Base-by-base conservation (phyloP, 2,113 vertebrate species). In the Eudorcas thomsonii region DNA sequence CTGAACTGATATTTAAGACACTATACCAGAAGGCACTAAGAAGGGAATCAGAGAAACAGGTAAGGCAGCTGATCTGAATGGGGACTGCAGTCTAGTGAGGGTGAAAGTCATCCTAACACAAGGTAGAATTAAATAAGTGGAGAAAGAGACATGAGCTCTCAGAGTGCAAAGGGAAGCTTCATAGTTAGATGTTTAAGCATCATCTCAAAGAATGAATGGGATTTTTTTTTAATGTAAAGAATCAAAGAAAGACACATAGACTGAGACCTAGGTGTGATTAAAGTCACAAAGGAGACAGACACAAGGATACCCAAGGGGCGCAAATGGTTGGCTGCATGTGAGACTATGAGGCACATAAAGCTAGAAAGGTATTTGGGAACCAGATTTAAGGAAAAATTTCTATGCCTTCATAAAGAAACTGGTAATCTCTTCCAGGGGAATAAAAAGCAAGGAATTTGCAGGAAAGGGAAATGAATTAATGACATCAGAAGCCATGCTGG, bases 281-380 rank as follows among this genome's bases (percentile, higher is more conserved):
- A 60, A 81, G 55, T 8, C 36, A 81, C 15, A 55, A 30, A 26
- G 48, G 21, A 94, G 6, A 91, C 14, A 17, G 13, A 3, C 1
- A 2, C 0, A 0, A 5, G 54, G n/a, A 64, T 16, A 30, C 9
- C 5, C n/a, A 26, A 9, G 1, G 28, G 23, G 5, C 15, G 1
- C 19, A 45, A 48, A n/a, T 0, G 2, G 48, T 12, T 26, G 36
- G 19, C 21, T 45, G 52, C 0, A 6, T 30, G 1, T 50, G 7
- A 80, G 36, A 36, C 3, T 54, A 26, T 13, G 92, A 74, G 45
- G 16, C 5, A 52, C 64, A 45, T 36, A 52, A 55, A 50, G 43
- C 26, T 88, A 94, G 48, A 83, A 80, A 64, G 55, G 39, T 80
- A 81, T 36, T 74, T 43, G 0, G 33, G 39, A n/a, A 12, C 15